These are phyloP conservation scores for Batillaria attramentaria DNA, from an alignment of 1,140 invertebrate species.

Conservation along the genomic window DNA sequence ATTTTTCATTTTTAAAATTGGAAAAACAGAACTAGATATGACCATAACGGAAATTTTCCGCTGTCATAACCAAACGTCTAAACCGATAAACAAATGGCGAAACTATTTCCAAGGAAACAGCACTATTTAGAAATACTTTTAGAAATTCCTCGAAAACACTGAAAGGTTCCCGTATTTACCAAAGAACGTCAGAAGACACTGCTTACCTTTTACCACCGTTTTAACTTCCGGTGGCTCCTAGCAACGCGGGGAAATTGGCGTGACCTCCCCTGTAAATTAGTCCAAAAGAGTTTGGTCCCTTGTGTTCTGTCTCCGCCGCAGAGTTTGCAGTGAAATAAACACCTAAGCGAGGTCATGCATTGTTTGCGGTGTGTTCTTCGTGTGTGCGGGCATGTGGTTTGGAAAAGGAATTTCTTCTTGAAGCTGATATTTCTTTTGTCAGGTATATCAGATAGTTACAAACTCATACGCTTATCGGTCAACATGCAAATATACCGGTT, in stretches of 20 bases:
- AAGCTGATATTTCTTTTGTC: too few species aligned
- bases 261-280: not conserved
- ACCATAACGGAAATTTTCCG: not conserved
- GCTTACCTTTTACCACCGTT: not conserved
- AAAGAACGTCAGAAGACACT: not conserved
- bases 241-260: conserved; percentile 15
- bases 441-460: too few species aligned
- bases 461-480: too few species aligned
- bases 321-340: not conserved
- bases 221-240: conserved; percentile 26
- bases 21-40: not conserved
- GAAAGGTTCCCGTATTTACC: not conserved
- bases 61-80: not conserved
- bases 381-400: too few species aligned
- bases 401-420: too few species aligned
- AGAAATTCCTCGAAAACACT: not conserved
- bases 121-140: not conserved
- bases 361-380: too few species aligned
- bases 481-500: too few species aligned
- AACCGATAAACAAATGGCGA: not conserved
- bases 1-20: too few species aligned
- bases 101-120: not conserved
- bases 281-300: not conserved
- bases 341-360: not conserved
- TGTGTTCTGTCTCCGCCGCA: too few species aligned